Evolutionary conservation across 2,797 vertebrate species (phyloP), one percentile per base, ranked within the genome.

Genomic region (Lithobates sylvaticus): DNA sequence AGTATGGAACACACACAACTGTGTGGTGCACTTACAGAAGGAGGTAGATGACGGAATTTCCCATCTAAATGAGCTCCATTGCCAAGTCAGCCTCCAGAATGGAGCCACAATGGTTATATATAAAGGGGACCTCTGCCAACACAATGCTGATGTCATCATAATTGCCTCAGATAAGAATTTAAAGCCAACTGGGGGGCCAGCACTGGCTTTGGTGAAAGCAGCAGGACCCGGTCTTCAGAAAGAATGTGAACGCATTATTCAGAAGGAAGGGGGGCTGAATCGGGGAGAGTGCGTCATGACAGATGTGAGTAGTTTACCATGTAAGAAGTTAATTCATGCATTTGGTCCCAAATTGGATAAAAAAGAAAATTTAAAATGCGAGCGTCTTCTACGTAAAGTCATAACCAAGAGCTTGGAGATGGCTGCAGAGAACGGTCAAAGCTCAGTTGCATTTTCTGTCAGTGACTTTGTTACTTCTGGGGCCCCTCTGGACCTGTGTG

Each of bases 161-260:
- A 98, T 97, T 7, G 93, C 95, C 0, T 91, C 97, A 3, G 97
- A 96, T 0, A 94, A 96, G 87, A 87, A 94, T 0, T 88, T 99
- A 9, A 81, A 91, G 32, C 97, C 96, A 88, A 87, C 54, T 0
- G 94, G 94, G 0, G 96, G 95, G 0, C 86, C 98, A 26, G 96
- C 96, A 0, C 44, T 36, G 0, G 94, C 94, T 0, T 91, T 98
- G 64, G 88, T 91, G 0, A 82, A 81, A 10, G 95, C 94, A 0
- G 97, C 96, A 1, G 97, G 97, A 18, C 93, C 93, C 0, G 75
- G 91, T 8, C 91, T 97, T 73, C 96, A 98, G 64, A 74, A 18
- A 0, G 90, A 91, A 18, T 95, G 96, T 10, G 34, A 96, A 0
- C 78, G 81, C 9, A 89, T 95, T 5, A 70, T 94, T 1, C 84